Percentiles rank a stretch among this genome's conserved stretches.
These are phyloP conservation scores for Anneissia japonica DNA, from an alignment of 35 echinoderm and acorn worm genomes.

Conservation along the genomic window DNA sequence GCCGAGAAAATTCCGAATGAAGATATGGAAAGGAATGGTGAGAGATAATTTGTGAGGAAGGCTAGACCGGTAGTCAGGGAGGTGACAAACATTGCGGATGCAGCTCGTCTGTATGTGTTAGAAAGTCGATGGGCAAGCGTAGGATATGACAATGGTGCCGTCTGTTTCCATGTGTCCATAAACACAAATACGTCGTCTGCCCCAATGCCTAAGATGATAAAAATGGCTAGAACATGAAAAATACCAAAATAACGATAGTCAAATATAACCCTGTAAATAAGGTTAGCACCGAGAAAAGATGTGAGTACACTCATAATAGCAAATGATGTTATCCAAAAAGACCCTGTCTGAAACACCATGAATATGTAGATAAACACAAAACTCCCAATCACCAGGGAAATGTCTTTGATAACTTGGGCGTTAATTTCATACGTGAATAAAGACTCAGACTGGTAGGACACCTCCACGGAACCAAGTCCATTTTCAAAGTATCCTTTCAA, in stretches of 20 bases:
- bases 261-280: conserved; percentile 5
- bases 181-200: conserved; percentile 14
- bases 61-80: conserved; percentile 3
- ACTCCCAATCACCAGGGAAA: not conserved
- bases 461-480: not conserved
- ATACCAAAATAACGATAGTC: conserved; percentile 9
- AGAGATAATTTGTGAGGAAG: not conserved
- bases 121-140: conserved; percentile 11
- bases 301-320: not conserved
- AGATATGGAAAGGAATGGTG: not conserved
- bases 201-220: conserved; percentile 3
- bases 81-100: not conserved
- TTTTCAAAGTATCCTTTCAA: not conserved
- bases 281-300: not conserved
- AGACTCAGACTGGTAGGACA: not conserved
- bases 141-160: not conserved
- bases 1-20: conserved; percentile 9
- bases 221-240: conserved; percentile 3
- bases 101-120: not conserved
- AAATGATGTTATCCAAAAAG: not conserved
- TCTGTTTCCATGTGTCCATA: conserved; percentile 8
- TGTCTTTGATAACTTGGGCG: not conserved
- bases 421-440: not conserved
- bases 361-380: conserved; percentile 8
- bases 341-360: not conserved